Conservation (phyloP, 2,888 invertebrate species). For the Sipunculus nudus region DNA sequence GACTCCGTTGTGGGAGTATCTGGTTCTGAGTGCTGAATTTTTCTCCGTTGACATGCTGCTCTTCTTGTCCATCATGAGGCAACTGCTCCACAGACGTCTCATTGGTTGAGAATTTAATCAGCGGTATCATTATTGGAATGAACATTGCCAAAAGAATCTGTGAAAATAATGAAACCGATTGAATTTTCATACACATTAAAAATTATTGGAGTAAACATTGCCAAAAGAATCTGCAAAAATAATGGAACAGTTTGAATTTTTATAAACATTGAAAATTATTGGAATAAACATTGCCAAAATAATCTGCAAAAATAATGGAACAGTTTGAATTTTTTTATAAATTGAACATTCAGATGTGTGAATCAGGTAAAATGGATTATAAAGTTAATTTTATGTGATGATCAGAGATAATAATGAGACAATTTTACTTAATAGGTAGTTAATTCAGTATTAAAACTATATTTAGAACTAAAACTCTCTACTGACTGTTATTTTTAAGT, state of each 20-base stretch:
- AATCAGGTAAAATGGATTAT: too few relatives aligned
- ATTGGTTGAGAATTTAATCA: slow-evolving; percentile 54
- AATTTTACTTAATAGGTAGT: too few relatives aligned
- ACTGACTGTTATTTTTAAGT: too few relatives aligned
- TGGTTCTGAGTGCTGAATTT: not conserved
- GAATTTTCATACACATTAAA: not conserved
- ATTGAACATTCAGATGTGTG: not conserved
- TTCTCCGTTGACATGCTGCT: not conserved
- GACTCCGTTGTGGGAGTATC: not conserved
- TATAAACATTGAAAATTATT: not conserved
- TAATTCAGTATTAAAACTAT: too few relatives aligned
- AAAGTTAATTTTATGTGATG: too few relatives aligned
- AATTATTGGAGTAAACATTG: not conserved
- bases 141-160: slow-evolving; percentile 54
- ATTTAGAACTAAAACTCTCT: too few relatives aligned
- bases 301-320: not conserved
- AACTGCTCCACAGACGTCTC: slow-evolving; percentile 1
- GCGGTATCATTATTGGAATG: slow-evolving; percentile 52
- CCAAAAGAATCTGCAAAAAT: not conserved
- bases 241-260: not conserved
- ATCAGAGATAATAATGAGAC: too few relatives aligned
- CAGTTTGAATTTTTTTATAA: not conserved
- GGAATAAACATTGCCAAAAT: not conserved
- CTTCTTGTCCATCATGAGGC: not conserved
- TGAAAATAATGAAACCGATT: slow-evolving; percentile 1